Evolutionary conservation across 2,888 invertebrate genomes (phyloP).

Genomic region (Lepidocyrtinus sp.): DNA sequence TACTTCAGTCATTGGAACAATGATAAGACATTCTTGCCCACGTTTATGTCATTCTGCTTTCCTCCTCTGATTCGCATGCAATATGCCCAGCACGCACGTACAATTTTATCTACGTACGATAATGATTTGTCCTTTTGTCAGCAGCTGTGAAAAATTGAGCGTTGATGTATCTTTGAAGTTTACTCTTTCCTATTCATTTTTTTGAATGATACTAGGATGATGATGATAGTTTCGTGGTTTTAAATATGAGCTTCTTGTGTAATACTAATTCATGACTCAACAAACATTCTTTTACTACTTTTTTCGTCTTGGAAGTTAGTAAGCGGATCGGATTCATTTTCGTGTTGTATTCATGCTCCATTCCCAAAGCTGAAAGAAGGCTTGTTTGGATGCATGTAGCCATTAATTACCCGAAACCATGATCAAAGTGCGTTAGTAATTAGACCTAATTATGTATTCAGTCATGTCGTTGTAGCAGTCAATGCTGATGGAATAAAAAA

Average conservation of each 20-base stretch:
- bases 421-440: not conserved
- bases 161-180: not conserved
- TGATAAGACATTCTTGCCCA: not conserved
- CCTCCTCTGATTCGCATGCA: not conserved
- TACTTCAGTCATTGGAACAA: not conserved
- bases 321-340: not conserved
- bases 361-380: not conserved
- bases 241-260: not conserved
- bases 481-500: too few species aligned
- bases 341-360: not conserved
- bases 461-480: too few species aligned
- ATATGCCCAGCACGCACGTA: not conserved
- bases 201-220: not conserved
- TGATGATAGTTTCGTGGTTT: not conserved
- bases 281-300: not conserved
- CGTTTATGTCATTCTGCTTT: not conserved
- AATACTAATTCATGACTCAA: not conserved
- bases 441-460: too few species aligned
- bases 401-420: not conserved
- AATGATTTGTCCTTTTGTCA: constrained; percentile 1
- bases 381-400: not conserved
- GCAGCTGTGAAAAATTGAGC: constrained; percentile 5
- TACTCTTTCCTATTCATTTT: not conserved
- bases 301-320: not conserved
- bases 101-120: constrained; percentile 1